phyloP scores from a whole-genome alignment of 2,113 vertebrate species.

The Strix aluco region DNA sequence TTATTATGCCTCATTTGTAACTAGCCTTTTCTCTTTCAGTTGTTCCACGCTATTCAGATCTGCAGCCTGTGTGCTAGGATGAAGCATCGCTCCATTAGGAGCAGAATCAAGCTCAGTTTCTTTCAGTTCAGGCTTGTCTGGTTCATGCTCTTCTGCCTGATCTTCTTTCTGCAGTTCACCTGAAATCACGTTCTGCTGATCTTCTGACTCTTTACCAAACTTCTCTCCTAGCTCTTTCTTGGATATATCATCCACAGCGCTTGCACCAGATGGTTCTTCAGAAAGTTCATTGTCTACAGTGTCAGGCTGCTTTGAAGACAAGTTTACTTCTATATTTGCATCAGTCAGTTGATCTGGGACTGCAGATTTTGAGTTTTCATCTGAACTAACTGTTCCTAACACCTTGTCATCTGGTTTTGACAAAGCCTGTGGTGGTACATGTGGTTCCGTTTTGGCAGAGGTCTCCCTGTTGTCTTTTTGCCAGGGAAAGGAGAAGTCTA shows the following conservation, averaged over 20 bases:
- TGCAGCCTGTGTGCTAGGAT: constrained; percentile 71
- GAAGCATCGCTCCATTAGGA: constrained; percentile 62
- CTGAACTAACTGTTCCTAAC: constrained; percentile 35
- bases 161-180: constrained; percentile 15
- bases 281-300: background rate
- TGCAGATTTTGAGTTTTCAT: constrained; percentile 38
- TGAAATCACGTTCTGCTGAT: background rate
- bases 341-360: constrained; percentile 17
- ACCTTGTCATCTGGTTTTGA: constrained; percentile 57
- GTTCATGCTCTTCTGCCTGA: constrained; percentile 52
- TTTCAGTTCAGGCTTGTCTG: constrained; percentile 69
- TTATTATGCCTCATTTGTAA: constrained; percentile 88
- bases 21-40: constrained; percentile 91
- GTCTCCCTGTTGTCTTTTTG: constrained; percentile 73
- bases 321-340: constrained; percentile 24
- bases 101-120: constrained; percentile 68
- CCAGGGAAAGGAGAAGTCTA: constrained; percentile 83
- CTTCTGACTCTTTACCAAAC: background rate
- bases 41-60: constrained; percentile 74
- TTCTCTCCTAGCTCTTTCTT: background rate
- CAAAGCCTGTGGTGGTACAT: constrained; percentile 71
- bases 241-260: background rate
- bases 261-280: background rate
- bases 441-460: constrained; percentile 56
- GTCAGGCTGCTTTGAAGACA: background rate